Base-by-base conservation (phyloP, 35 echinoderm and acorn worm genomes). In the Eucidaris tribuloides region DNA sequence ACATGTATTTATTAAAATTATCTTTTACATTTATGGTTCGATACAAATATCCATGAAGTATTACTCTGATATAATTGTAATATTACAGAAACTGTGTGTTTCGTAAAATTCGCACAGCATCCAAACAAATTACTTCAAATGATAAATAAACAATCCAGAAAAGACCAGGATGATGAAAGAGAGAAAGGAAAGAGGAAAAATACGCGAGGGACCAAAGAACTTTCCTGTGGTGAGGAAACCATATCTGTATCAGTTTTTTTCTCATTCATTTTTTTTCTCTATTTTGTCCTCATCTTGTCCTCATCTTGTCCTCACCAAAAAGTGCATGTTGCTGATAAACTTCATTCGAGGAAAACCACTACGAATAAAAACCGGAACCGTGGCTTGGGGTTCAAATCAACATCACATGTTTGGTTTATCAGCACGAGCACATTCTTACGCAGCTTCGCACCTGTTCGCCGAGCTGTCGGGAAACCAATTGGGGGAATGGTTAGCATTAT, bases 101-200 rank as follows among this genome's bases (percentile, higher is more conserved):
- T n/a, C n/a, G n/a, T n/a, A n/a, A n/a, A 40, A 74, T 38, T 33
- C 41, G 33, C 68, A 38, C 68, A 74, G 68, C 68, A 35, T 44
- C 68, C 68, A n/a, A 38, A 74, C 68, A 44, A 74, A 74, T 74
- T 74, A 74, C 41, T 22, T 24, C 68, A 74, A 74, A 74, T 74
- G 68, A 74, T 74, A 74, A 74, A 74, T 74, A 74, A 74, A 74
- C 20, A 74, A n/a, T n/a, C n/a, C n/a, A n/a, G n/a, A n/a, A n/a
- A n/a, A n/a, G n/a, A n/a, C n/a, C n/a, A n/a, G n/a, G n/a, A n/a
- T n/a, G n/a, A n/a, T n/a, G n/a, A n/a, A n/a, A n/a, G n/a, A n/a
- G n/a, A n/a, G n/a, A n/a, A n/a, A n/a, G n/a, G n/a, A n/a, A n/a
- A n/a, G n/a, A n/a, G n/a, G n/a, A n/a, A n/a, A n/a, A n/a, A n/a